phyloP scores from a whole-genome alignment of 2,113 vertebrate species.

The Aspiorhynchus laticeps region DNA sequence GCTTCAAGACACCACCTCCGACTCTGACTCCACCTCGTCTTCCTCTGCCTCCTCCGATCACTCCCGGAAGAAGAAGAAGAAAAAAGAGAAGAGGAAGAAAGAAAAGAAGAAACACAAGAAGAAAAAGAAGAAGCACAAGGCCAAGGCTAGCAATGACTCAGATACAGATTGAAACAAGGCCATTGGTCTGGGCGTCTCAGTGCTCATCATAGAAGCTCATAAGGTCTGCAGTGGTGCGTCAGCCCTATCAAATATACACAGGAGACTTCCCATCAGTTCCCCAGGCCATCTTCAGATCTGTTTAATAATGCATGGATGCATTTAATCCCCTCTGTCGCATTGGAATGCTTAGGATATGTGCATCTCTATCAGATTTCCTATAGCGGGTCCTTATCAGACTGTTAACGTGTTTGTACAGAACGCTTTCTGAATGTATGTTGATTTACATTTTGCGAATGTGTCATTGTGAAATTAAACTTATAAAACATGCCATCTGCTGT shows the following conservation, averaged over 20 bases:
- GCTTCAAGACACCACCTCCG: conserved; percentile 90
- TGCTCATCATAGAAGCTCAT: background rate
- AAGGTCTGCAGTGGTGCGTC: conserved; percentile 18
- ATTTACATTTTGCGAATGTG: background rate
- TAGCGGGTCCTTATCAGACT: background rate
- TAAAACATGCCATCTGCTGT: background rate
- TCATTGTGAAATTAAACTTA: background rate
- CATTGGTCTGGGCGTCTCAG: background rate
- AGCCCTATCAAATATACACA: conserved; percentile 24
- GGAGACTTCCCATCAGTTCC: conserved; percentile 14
- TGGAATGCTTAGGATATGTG: conserved; percentile 47
- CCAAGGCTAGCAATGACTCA: conserved; percentile 76
- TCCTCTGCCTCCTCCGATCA: conserved; percentile 74
- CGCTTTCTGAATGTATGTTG: conserved; percentile 24
- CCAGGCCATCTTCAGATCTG: conserved; percentile 39
- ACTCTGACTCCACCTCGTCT: conserved; percentile 75
- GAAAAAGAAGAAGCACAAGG: conserved; percentile 81
- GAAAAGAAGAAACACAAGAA: conserved; percentile 76
- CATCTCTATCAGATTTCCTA: conserved; percentile 47
- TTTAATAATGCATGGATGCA: conserved; percentile 62
- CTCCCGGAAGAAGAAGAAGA: conserved; percentile 67
- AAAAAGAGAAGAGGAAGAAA: conserved; percentile 65
- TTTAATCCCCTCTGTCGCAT: conserved; percentile 43
- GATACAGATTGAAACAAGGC: conserved; percentile 68
- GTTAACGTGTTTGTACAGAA: conserved; percentile 28